These are phyloP conservation scores for Porphyrio hochstetteri DNA, from an alignment of 2,113 vertebrate species.

Conservation along the genomic window DNA sequence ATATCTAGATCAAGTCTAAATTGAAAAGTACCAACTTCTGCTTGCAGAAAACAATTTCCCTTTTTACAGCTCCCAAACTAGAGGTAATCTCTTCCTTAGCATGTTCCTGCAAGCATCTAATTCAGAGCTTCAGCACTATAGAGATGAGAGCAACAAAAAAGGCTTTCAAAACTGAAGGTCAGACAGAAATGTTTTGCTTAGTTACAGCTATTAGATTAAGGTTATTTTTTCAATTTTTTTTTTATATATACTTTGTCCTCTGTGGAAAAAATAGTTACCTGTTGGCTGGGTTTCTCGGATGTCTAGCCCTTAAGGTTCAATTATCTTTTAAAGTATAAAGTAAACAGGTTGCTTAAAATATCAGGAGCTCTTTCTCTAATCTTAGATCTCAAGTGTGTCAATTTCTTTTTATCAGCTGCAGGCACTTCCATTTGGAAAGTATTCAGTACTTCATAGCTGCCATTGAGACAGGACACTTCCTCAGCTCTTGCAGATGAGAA, in stretches of 20 bases:
- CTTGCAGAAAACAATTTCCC: not conserved
- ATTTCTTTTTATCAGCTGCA: not conserved
- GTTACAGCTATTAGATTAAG: not conserved
- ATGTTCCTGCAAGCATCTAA: not conserved
- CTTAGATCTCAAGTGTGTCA: constrained; percentile 29
- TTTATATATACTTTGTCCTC: not conserved
- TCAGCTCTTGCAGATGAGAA: not conserved
- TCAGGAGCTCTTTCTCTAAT: constrained; percentile 34
- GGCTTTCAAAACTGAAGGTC: not conserved
- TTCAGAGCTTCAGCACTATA: not conserved
- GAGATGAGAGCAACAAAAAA: not conserved
- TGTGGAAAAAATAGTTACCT: not conserved
- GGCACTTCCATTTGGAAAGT: not conserved
- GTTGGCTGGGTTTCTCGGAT: not conserved
- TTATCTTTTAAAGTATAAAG: constrained; percentile 31
- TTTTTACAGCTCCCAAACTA: not conserved
- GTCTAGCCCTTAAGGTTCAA: constrained; percentile 14
- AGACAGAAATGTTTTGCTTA: not conserved
- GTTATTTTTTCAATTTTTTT: not conserved
- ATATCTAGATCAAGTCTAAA: not conserved
- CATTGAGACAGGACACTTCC: not conserved
- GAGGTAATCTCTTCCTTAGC: not conserved
- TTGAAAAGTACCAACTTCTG: not conserved
- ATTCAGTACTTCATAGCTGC: not conserved
- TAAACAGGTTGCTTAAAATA: constrained; percentile 52